Base-by-base conservation (phyloP, 2,797 vertebrate species). In the Tapirus indicus region DNA sequence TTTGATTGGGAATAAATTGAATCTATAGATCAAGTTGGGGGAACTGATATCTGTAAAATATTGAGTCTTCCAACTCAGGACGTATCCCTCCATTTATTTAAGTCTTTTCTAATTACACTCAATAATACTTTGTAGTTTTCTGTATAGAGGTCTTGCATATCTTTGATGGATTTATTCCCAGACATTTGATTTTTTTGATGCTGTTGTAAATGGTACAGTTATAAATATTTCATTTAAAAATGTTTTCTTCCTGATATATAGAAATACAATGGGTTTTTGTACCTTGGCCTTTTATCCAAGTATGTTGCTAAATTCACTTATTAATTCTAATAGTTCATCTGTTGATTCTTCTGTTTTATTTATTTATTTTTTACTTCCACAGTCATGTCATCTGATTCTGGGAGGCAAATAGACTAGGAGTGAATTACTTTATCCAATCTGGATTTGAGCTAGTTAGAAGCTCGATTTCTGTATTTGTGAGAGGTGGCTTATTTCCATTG, bases 1-100 rank as follows among this genome's bases (percentile, higher is more conserved):
- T 96, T 90, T 92, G 35, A 69, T 14, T 77, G 54, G 38, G 32
- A 83, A 60, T 82, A 96, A 47, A 35, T 87, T 80, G 72, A 80
- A 82, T 89, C 79, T 86, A 27, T 47, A 72, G 66, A 58, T 94
- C 49, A 38, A 23, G 17, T 54, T 62, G 1, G 38, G 54, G 18
- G 18, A 66, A 88, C 14, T 77, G 23, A n/a, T 49, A 49, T 12
- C 12, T 92, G 66, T 89, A 72, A 0, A 49, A 13, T 83, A 68
- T 47, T 52, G 38, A 72, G n/a, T 92, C 84, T 92, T 91, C n/a
- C 18, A 49, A 32, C 6, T 69, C n/a, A 41, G 32, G 17, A 17
- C 62, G 3, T 38, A 7, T 49, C 52, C 66, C 29, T 80, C 77
- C 5, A 18, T 68, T 78, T 75, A n/a, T 72, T 91, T 94, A 88